Evolutionary conservation across 2,797 vertebrate genomes (phyloP), one percentile per base, ranked within the genome.

Genomic region (Neomorphus geoffroyi): DNA sequence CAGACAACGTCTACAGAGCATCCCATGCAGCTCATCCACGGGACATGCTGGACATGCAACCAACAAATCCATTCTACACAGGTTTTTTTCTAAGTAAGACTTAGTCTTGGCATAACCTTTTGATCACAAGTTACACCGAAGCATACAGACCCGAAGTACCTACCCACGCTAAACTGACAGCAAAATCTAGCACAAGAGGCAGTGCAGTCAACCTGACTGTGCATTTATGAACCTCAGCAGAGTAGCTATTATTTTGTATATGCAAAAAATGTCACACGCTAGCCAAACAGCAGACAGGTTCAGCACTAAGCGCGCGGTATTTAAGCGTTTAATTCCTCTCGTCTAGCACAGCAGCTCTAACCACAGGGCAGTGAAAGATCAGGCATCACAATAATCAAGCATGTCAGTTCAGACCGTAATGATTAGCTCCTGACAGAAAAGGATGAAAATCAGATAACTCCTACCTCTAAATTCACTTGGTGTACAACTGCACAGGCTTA

Each of bases 271-370:
- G 23, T 69, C 87, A 86, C 77, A 32, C 0, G 1, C 32, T 64
- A 83, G 19, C 64, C 65, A 62, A 77, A 93, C 70, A 61, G 45
- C 69, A 93, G 86, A 72, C 27, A 83, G 13, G 50, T 80, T 77
- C 51, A 73, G 78, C 70, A 73, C 60, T 54, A 81, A 86, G 74
- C 23, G 74, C 64, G 89, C 66, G 46, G 48, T 54, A 60, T 54
- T 84, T 91, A 89, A 88, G 67, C 37, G 74, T 64, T 85, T 92
- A 89, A 89, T 86, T 96, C 90, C 50, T 81, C 46, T 86, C 88
- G 73, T 84, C 16, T n/a, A 91, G 84, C 51, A 88, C 16, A 80
- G 77, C 50, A 71, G 77, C 75, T 94, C 75, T 77, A 64, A 89
- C 48, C 83, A 84, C 28, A 69, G 72, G 41, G 77, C 78, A 94